Conservation (phyloP, 2,888 invertebrate genomes). For the Zaprionus lineosus region DNA sequence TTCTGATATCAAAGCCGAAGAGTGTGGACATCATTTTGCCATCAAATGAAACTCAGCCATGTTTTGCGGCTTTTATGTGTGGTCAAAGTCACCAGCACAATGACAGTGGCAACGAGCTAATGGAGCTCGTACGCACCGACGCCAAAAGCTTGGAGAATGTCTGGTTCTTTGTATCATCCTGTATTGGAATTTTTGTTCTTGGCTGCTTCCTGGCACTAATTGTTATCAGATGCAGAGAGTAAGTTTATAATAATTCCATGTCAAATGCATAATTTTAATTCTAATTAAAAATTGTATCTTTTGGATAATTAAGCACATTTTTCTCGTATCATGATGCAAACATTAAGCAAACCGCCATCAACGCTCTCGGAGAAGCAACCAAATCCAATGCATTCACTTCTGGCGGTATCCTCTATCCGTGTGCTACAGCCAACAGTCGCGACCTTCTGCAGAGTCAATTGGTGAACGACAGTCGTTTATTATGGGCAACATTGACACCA, state of each 20-base stretch:
- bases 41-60: constrained; percentile 86
- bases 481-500: constrained; percentile 93
- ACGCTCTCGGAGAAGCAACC: constrained; percentile 84
- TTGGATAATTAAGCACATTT: constrained; percentile 79
- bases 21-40: constrained; percentile 77
- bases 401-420: constrained; percentile 85
- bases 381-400: constrained; percentile 83
- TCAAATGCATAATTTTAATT: not conserved
- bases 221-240: constrained; percentile 93
- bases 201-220: constrained; percentile 91
- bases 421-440: constrained; percentile 83
- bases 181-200: constrained; percentile 90
- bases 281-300: constrained; percentile 36
- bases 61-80: constrained; percentile 86
- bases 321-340: constrained; percentile 82
- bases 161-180: constrained; percentile 92
- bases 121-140: constrained; percentile 89
- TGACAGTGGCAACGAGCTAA: constrained; percentile 89
- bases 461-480: constrained; percentile 87
- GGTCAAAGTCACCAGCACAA: constrained; percentile 85
- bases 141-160: constrained; percentile 86
- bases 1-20: constrained; percentile 84
- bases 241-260: constrained; percentile 52
- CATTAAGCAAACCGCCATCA: constrained; percentile 85
- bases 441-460: constrained; percentile 83